Evolutionary conservation across 2,888 invertebrate genomes (phyloP).

Genomic region (Sepioteuthis lessoniana): DNA sequence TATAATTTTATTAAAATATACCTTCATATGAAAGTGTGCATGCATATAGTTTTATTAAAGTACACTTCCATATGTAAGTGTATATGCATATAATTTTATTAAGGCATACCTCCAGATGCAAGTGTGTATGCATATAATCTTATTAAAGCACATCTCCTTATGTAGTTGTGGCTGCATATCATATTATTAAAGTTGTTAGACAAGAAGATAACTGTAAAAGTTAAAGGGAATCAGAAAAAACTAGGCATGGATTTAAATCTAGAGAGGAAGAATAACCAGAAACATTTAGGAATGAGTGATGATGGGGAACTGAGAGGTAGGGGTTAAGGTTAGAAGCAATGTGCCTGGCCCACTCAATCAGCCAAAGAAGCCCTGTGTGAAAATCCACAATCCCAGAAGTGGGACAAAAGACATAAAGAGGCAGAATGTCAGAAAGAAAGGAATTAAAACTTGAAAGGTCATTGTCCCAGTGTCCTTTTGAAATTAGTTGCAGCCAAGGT

Average conservation of each 20-base stretch:
- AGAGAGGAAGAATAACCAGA: background rate
- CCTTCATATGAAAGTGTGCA: no score
- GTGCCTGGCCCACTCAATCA: background rate
- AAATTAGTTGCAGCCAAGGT: background rate
- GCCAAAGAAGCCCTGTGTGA: conserved; percentile 33
- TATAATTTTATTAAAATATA: no score
- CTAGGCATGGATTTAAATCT: background rate
- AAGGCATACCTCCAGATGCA: no score
- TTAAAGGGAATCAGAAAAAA: background rate
- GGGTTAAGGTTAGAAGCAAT: background rate
- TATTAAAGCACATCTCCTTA: no score
- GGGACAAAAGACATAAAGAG: background rate
- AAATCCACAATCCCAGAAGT: background rate
- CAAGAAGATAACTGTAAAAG: background rate
- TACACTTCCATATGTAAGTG: no score
- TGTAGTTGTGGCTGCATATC: no score
- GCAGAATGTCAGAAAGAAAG: background rate
- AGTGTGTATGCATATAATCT: no score
- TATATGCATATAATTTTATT: no score
- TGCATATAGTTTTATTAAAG: no score
- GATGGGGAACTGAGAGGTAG: background rate
- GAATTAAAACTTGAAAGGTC: conserved; percentile 9
- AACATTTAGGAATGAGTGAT: background rate
- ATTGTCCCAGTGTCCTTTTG: background rate
- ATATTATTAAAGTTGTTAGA: background rate